These are phyloP conservation scores for Stenodema calcarata DNA, from an alignment of 2,888 invertebrate species.

Conservation along the genomic window DNA sequence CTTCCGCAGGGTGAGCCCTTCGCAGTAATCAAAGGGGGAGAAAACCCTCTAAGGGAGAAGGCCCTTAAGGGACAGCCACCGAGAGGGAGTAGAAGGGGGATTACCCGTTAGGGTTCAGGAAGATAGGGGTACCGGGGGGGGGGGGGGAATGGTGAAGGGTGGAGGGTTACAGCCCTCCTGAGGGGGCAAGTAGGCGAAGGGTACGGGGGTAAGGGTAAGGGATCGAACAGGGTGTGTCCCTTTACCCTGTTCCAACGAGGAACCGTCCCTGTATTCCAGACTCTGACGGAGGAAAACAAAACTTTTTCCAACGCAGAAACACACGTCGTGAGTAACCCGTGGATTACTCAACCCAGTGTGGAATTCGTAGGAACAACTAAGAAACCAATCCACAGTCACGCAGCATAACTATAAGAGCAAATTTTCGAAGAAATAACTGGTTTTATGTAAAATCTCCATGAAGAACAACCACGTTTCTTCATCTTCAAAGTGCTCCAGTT, in stretches of 20 bases:
- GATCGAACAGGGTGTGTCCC: slow-evolving; percentile 57
- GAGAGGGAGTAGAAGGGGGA: slow-evolving; percentile 54
- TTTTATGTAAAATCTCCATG: too few species aligned
- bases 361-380: too few species aligned
- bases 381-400: too few species aligned
- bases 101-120: slow-evolving; percentile 56
- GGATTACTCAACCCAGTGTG: too few species aligned
- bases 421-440: too few species aligned
- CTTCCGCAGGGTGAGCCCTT: background rate
- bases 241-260: slow-evolving; percentile 6
- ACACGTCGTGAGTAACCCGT: too few species aligned
- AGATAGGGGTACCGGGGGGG: slow-evolving; percentile 48
- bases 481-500: too few species aligned
- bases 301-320: background rate
- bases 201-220: slow-evolving; percentile 60
- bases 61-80: slow-evolving; percentile 41
- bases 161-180: slow-evolving; percentile 24
- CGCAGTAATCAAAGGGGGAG: slow-evolving; percentile 49
- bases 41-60: slow-evolving; percentile 54
- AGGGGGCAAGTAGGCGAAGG: slow-evolving; percentile 63
- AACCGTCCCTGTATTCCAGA: background rate
- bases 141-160: slow-evolving; percentile 56
- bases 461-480: too few species aligned
- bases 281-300: background rate
- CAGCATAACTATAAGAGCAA: too few species aligned